Evolutionary conservation across 1,140 invertebrate genomes (phyloP).

Genomic region (Cheumatopsyche charites): DNA sequence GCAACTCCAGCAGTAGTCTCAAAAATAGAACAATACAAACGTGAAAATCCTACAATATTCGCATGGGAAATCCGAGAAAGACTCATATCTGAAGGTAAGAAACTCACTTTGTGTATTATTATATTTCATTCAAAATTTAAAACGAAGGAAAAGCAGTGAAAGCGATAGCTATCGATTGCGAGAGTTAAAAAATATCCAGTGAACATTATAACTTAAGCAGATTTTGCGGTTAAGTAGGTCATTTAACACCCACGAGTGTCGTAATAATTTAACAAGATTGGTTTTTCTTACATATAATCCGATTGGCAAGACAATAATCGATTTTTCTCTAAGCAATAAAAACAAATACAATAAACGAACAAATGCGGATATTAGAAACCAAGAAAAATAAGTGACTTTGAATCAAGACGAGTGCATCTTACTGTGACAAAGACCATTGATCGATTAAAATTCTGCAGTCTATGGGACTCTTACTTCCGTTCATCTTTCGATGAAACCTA

Average conservation of each 20-base stretch:
- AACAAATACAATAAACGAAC: no score
- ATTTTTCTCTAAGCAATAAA: no score
- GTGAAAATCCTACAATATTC: constrained; percentile 97
- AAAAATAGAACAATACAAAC: constrained; percentile 95
- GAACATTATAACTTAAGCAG: constrained; percentile 45
- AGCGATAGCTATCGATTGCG: constrained; percentile 15
- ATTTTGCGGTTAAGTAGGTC: constrained; percentile 46
- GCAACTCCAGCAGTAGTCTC: constrained; percentile 94
- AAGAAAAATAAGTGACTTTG: no score
- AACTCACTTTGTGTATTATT: neutral
- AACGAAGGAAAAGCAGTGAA: neutral
- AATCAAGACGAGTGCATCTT: no score
- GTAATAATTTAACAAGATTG: constrained; percentile 45
- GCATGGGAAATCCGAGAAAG: constrained; percentile 96
- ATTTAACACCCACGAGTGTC: constrained; percentile 46
- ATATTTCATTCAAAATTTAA: neutral
- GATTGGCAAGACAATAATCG: no score
- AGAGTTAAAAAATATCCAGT: constrained; percentile 47
- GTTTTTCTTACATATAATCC: constrained; percentile 19
- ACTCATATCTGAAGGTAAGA: constrained; percentile 90
- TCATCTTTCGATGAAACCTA: no score
- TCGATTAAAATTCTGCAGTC: no score
- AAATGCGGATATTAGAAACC: no score
- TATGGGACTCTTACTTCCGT: no score
- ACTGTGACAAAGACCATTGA: no score